Percentiles rank a stretch among this genome's conserved stretches.
Evolutionary conservation across 2,888 invertebrate species (phyloP).

Genomic region (Myopa testacea): DNA sequence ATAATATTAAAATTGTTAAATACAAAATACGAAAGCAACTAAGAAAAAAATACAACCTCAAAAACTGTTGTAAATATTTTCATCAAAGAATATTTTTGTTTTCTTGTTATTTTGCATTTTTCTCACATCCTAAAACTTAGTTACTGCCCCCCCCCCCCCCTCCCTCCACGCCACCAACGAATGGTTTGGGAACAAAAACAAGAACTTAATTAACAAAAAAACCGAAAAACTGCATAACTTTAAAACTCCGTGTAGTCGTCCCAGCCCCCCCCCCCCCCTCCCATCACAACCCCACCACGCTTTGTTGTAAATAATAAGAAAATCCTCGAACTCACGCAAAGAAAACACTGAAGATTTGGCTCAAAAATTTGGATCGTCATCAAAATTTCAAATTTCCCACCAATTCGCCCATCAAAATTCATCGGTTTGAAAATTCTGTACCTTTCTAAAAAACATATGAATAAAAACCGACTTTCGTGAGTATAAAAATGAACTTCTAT

Average conservation of each 20-base stretch:
- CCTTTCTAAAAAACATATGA: neutral
- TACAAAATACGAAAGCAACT: slow-evolving; percentile 43
- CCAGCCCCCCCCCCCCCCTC: neutral
- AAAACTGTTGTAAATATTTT: slow-evolving; percentile 64
- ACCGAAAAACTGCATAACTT: neutral
- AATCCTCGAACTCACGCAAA: neutral
- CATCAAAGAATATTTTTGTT: slow-evolving; percentile 45
- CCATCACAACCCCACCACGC: neutral
- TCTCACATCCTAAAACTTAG: neutral
- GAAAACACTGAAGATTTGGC: neutral
- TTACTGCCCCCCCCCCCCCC: slow-evolving; percentile 32
- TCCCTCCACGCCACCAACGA: neutral
- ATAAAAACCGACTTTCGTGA: neutral
- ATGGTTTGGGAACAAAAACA: neutral
- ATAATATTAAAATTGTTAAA: slow-evolving; percentile 47
- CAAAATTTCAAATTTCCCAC: slow-evolving; percentile 1
- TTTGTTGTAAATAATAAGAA: neutral
- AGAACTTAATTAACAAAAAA: neutral
- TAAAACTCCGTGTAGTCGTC: neutral
- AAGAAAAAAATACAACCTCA: slow-evolving; percentile 26
- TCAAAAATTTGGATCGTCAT: neutral
- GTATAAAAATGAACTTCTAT: neutral
- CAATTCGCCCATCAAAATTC: too few relatives aligned
- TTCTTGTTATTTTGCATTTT: slow-evolving; percentile 5
- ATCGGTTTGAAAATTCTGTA: neutral